These are phyloP conservation scores for Prinia subflava DNA, from an alignment of 2,113 vertebrate species.

Conservation along the genomic window DNA sequence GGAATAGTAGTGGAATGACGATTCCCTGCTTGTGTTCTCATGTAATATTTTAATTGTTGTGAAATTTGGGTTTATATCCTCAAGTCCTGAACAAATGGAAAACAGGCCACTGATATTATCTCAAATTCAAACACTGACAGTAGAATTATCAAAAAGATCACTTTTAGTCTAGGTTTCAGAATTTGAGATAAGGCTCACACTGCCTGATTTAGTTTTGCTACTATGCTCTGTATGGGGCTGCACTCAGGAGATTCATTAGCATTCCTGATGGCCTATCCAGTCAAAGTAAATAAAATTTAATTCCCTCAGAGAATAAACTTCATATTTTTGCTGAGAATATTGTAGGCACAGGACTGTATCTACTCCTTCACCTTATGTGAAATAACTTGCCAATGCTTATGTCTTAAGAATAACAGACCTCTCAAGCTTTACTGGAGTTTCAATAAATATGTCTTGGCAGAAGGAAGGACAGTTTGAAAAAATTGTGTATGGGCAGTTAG, in stretches of 20 bases:
- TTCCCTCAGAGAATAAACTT: neutral
- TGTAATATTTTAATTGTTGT: neutral
- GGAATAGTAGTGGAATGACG: neutral
- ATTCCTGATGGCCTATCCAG: neutral
- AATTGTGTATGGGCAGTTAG: neutral
- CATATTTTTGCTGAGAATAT: neutral
- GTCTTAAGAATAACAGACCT: neutral
- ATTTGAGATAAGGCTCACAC: fast-evolving
- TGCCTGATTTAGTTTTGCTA: neutral
- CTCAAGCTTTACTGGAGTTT: neutral
- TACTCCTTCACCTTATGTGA: neutral
- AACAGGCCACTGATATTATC: neutral
- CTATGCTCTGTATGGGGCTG: neutral
- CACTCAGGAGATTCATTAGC: neutral
- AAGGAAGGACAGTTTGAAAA: neutral
- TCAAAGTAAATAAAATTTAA: neutral
- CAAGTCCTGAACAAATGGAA: neutral
- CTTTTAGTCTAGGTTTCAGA: neutral
- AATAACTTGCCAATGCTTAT: neutral
- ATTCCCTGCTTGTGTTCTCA: neutral
- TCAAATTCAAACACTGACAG: neutral
- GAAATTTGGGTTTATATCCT: neutral
- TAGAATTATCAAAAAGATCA: neutral
- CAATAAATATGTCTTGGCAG: fast-evolving
- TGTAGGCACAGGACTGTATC: neutral